Conservation (phyloP, 2,888 invertebrate genomes). For the Tuberolachnus salignus region DNA sequence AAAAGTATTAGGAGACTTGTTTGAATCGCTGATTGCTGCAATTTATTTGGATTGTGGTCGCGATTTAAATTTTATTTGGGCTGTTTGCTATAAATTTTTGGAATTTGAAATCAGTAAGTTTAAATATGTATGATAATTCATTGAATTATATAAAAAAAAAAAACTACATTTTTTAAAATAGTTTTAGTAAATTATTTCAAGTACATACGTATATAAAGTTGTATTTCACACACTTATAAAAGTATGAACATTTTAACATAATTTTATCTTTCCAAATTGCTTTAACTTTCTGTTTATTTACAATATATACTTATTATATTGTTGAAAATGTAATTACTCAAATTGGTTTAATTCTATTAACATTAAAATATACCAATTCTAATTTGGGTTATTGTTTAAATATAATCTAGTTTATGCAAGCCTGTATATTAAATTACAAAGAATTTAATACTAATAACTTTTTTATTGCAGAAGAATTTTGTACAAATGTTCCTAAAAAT, state of each 20-base stretch:
- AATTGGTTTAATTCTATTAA: not conserved
- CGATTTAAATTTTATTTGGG: conserved; percentile 77
- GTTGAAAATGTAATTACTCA: no score
- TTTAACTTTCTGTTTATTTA: not conserved
- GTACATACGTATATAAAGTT: not conserved
- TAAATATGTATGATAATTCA: not conserved
- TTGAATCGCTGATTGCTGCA: conserved; percentile 90
- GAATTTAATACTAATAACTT: no score
- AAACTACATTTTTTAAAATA: no score
- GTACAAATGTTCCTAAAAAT: conserved; percentile 82
- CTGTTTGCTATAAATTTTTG: conserved; percentile 80
- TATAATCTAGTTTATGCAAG: no score
- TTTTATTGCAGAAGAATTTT: conserved; percentile 71
- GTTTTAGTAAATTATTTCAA: not conserved
- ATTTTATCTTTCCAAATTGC: not conserved
- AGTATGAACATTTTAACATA: no score
- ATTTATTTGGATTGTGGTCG: conserved; percentile 85
- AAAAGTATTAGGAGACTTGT: conserved; percentile 88
- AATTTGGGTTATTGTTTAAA: no score
- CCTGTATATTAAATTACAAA: no score
- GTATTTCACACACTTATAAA: no score
- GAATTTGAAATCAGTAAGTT: conserved; percentile 75
- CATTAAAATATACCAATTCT: not conserved
- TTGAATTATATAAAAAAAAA: no score
- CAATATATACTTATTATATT: no score